These are phyloP conservation scores for Circaetus cinerascens DNA, from an alignment of 2,113 vertebrate species.

Conservation along the genomic window DNA sequence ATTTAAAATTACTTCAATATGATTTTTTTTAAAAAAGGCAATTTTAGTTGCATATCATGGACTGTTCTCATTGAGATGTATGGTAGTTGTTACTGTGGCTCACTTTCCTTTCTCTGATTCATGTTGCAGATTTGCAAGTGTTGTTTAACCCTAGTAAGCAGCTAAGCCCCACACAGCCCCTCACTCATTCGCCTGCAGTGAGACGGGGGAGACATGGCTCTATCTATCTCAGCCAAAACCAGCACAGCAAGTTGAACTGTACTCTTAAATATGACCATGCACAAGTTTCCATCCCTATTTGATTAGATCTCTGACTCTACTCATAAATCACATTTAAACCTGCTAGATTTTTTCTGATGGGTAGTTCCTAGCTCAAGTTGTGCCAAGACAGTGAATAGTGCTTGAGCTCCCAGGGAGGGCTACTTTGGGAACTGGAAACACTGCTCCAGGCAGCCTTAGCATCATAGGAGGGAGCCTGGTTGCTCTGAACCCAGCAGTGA, in stretches of 20 bases:
- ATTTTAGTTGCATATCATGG: not conserved
- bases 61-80: not conserved
- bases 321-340: not conserved
- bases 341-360: not conserved
- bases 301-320: not conserved
- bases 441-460: not conserved
- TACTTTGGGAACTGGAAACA: not conserved
- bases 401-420: not conserved
- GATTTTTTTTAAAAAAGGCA: not conserved
- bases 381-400: not conserved
- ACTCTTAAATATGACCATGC: not conserved
- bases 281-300: not conserved
- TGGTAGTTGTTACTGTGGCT: not conserved
- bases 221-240: not conserved
- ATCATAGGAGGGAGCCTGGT: not conserved
- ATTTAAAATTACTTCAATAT: not conserved
- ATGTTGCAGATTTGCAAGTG: not conserved
- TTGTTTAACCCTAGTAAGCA: not conserved
- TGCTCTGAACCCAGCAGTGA: not conserved
- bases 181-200: not conserved
- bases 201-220: not conserved
- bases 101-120: not conserved
- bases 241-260: not conserved
- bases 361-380: not conserved
- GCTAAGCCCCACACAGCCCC: fast-evolving